Percentiles rank a stretch among this genome's conserved stretches.
Evolutionary conservation across 2,113 vertebrate genomes (phyloP).

Genomic region (Lates calcarifer): DNA sequence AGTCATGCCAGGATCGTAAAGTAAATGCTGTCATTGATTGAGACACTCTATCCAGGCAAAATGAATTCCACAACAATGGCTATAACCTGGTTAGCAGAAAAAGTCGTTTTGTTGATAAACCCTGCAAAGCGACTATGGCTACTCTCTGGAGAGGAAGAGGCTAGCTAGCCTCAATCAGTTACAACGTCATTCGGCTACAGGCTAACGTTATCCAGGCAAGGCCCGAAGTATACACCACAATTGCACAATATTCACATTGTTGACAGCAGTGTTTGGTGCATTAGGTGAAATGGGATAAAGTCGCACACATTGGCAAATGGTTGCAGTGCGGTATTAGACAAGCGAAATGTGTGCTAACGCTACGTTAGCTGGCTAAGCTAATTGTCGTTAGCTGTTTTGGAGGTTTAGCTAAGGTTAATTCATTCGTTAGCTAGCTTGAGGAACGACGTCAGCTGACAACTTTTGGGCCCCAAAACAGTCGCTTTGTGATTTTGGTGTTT

Average conservation of each 20-base stretch:
- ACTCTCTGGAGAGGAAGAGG: conserved; percentile 54
- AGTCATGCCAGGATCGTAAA: too few species aligned
- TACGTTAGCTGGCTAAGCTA: conserved; percentile 61
- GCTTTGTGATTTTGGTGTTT: background rate
- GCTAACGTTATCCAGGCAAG: background rate
- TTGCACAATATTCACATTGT: background rate
- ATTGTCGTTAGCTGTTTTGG: conserved; percentile 52
- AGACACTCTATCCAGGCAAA: background rate
- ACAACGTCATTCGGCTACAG: conserved; percentile 31
- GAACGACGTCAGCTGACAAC: background rate
- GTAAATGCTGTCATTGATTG: conserved; percentile 16
- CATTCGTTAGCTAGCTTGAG: conserved; percentile 43
- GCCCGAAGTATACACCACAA: background rate
- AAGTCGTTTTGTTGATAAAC: conserved; percentile 74
- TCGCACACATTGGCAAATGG: background rate
- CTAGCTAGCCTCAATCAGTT: conserved; percentile 17
- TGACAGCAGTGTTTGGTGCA: background rate
- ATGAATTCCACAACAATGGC: conserved; percentile 23
- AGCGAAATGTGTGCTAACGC: conserved; percentile 45
- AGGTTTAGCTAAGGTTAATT: conserved; percentile 51
- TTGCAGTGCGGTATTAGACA: background rate
- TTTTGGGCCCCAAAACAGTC: background rate
- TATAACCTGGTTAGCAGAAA: conserved; percentile 52
- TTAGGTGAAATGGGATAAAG: background rate
- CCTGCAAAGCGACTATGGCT: conserved; percentile 40